Evolutionary conservation across 1,140 invertebrate species (phyloP).

Genomic region (Zaprionus tsacasi): DNA sequence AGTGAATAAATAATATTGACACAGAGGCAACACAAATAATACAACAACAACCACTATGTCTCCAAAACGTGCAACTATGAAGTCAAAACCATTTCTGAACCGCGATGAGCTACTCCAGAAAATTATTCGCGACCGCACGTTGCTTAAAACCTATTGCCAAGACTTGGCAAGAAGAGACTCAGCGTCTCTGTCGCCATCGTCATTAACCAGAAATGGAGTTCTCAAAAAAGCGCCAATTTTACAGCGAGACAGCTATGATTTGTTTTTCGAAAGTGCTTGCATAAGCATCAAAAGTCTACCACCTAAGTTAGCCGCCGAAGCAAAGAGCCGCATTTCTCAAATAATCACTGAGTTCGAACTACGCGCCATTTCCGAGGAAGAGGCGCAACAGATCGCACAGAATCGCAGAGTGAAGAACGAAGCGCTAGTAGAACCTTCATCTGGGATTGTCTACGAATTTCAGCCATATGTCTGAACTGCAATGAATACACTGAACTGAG

Average conservation of each 20-base stretch:
- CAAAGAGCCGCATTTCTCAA: slow-evolving; percentile 72
- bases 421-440: slow-evolving; percentile 9
- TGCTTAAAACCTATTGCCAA: slow-evolving; percentile 42
- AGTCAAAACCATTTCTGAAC: slow-evolving; percentile 23
- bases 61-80: not conserved
- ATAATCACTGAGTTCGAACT: slow-evolving; percentile 75
- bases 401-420: slow-evolving; percentile 9
- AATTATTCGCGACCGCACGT: slow-evolving; percentile 38
- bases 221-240: not conserved
- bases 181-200: not conserved
- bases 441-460: slow-evolving; percentile 56
- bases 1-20: not conserved
- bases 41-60: not conserved
- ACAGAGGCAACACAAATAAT: too few relatives aligned
- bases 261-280: slow-evolving; percentile 76
- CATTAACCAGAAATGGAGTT: not conserved
- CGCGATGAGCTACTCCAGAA: slow-evolving; percentile 44
- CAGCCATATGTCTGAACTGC: slow-evolving; percentile 30
- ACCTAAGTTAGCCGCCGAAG: slow-evolving; percentile 69
- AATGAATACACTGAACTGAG: slow-evolving; percentile 6
- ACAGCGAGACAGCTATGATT: slow-evolving; percentile 66
- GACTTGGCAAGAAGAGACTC: slow-evolving; percentile 2
- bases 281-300: slow-evolving; percentile 68
- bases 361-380: slow-evolving; percentile 60
- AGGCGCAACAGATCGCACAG: slow-evolving; percentile 9